phyloP scores from a whole-genome alignment of 2,797 vertebrate species.

The Mastacembelus armatus region DNA sequence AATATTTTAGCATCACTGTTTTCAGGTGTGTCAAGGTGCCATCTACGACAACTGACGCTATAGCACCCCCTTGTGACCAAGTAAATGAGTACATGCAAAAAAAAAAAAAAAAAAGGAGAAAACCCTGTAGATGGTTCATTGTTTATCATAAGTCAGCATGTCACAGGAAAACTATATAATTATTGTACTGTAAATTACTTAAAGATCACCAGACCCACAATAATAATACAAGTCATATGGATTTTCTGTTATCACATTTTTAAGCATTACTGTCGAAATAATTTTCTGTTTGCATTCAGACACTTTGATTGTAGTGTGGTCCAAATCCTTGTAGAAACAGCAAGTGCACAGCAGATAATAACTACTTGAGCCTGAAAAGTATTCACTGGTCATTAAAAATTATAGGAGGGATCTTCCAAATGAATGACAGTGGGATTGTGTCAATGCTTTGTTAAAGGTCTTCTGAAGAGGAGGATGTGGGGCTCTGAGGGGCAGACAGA shows the following conservation, averaged over 20 bases:
- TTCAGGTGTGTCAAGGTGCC: not conserved
- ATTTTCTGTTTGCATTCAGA: not conserved
- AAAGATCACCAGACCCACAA: not conserved
- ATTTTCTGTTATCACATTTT: not conserved
- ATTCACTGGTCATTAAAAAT: not conserved
- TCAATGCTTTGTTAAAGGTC: constrained; percentile 87
- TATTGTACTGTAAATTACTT: not conserved
- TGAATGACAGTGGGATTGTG: not conserved
- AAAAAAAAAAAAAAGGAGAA: too few species aligned
- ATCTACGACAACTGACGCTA: not conserved
- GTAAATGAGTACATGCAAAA: constrained; percentile 7
- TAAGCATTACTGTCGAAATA: not conserved
- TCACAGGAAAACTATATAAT: too few species aligned
- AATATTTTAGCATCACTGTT: not conserved
- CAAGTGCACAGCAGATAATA: not conserved
- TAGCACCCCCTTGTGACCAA: constrained; percentile 52
- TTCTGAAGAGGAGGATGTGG: constrained; percentile 91
- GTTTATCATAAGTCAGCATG: too few species aligned
- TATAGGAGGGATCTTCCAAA: constrained; percentile 4
- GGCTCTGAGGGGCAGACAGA: constrained; percentile 80
- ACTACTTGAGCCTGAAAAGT: not conserved
- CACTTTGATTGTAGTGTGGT: not conserved
- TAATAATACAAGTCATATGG: not conserved
- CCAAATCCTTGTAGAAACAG: not conserved
- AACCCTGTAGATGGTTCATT: not conserved